phyloP scores from a whole-genome alignment of 2,113 vertebrate genomes.

The Psammodynastes pulverulentus region DNA sequence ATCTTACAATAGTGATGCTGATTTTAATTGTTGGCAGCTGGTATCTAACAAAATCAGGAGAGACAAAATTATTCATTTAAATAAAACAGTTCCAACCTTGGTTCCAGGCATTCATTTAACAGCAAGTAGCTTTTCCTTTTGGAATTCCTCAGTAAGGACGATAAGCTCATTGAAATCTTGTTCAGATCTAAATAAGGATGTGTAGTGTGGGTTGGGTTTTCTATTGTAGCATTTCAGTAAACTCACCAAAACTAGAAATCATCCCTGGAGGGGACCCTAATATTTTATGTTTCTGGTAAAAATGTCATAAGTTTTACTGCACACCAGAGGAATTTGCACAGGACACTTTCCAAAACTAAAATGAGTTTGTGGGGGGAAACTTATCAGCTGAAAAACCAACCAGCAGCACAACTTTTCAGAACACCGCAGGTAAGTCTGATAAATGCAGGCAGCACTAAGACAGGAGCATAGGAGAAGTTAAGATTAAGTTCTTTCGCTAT shows the following conservation, averaged over 20 bases:
- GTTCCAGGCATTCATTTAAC: background rate
- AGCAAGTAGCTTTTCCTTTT: background rate
- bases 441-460: background rate
- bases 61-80: background rate
- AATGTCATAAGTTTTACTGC: slow-evolving; percentile 26
- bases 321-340: slow-evolving; percentile 25
- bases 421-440: slow-evolving; percentile 26
- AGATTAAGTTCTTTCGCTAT: too few relatives aligned
- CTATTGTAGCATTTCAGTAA: background rate
- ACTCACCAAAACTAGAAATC: background rate
- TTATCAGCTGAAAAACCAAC: background rate
- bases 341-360: background rate
- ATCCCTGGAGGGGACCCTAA: slow-evolving; percentile 9
- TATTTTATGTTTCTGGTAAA: slow-evolving; percentile 26
- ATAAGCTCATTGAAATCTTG: background rate
- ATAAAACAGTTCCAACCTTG: background rate
- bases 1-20: background rate
- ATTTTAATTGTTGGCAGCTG: background rate
- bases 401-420: slow-evolving; percentile 22
- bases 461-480: background rate
- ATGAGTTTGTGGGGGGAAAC: slow-evolving; percentile 1
- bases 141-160: too few relatives aligned
- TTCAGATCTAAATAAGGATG: background rate
- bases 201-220: background rate
- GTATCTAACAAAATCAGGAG: background rate